Base-by-base conservation (phyloP, 23 tunicate genomes). In the Halocynthia roretzi region DNA sequence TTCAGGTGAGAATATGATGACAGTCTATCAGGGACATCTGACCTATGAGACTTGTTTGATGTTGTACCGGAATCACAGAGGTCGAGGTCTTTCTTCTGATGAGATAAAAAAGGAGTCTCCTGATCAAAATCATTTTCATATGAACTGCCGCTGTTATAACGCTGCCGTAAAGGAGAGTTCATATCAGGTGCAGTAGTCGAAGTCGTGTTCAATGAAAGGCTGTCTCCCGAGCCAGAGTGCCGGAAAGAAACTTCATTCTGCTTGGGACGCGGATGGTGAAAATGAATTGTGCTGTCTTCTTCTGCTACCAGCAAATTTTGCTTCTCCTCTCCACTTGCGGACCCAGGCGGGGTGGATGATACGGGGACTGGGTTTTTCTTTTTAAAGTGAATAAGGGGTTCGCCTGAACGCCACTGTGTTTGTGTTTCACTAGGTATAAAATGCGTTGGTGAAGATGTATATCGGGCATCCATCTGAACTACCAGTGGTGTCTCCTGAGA, bases 71-170 rank as follows among this genome's bases (percentile, higher is more conserved):
- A 65, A 48, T 65, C 70, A 8, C 70, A 48, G 22, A 65, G 31
- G 6, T 65, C 31, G 22, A 5, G 70, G 70, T 65, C 70, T 48
- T 9, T 65, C 19, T 65, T 65, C 22, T 65, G 70, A 40, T 11
- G 15, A 9, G 10, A 50, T 19, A 40, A 11, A 11, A 17, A 40
- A 11, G 19, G 19, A 20, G n/a, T 11, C 11, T n/a, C 71, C 2
- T 74, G 64, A 14, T 74, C 78, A 10, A 21, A 52, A 14, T 74
- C 78, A 74, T 74, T 74, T 52, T 74, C 78, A 74, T 54, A 74
- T 8, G 63, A 74, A 44, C 78, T 74, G 10, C 31, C 78, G 21
- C 78, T 74, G 63, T 64, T 54, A 44, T 74, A 49, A 8, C 64
- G 60, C 18, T 54, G 18, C 62, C 56, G 64, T 10, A 62, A 22